A percentile compares a stretch with the other conserved stretches of the same genome.
Evolutionary conservation across 23 tunicate genomes (phyloP).

Genomic region (Pegea sp.): DNA sequence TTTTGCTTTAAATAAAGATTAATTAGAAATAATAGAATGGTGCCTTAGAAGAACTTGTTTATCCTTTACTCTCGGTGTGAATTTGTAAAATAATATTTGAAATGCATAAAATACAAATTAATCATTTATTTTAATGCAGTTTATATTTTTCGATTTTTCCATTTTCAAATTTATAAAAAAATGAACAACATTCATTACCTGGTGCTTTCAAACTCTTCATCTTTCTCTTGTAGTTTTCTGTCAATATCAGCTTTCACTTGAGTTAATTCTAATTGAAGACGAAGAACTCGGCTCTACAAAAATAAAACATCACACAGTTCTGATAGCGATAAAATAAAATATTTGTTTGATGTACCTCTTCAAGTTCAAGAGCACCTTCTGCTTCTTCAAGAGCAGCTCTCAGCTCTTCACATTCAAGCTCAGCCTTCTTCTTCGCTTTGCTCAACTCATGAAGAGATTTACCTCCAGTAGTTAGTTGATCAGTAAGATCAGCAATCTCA

Average conservation of each 20-base stretch:
- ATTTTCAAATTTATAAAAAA: too few species aligned
- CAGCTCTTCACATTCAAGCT: constrained; percentile 93
- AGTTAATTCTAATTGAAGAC: constrained; percentile 82
- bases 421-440: constrained; percentile 92
- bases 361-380: constrained; percentile 94
- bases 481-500: constrained; percentile 87
- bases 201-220: constrained; percentile 97
- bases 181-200: too few species aligned
- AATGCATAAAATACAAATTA: too few species aligned
- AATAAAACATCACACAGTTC: neutral
- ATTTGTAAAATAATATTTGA: too few species aligned
- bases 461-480: constrained; percentile 85
- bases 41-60: too few species aligned
- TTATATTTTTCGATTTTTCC: too few species aligned
- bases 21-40: too few species aligned
- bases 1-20: too few species aligned
- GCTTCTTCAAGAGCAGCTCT: constrained; percentile 95
- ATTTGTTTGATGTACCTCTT: constrained; percentile 35
- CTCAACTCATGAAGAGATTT: constrained; percentile 87
- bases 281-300: constrained; percentile 75
- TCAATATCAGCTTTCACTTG: constrained; percentile 98
- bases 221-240: constrained; percentile 86
- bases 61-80: too few species aligned
- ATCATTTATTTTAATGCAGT: too few species aligned
- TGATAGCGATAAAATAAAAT: neutral